A percentile compares a stretch with the other conserved stretches of the same genome.
Evolutionary conservation across 2,888 invertebrate genomes (phyloP).

Genomic region (Linnaemya tessellans): DNA sequence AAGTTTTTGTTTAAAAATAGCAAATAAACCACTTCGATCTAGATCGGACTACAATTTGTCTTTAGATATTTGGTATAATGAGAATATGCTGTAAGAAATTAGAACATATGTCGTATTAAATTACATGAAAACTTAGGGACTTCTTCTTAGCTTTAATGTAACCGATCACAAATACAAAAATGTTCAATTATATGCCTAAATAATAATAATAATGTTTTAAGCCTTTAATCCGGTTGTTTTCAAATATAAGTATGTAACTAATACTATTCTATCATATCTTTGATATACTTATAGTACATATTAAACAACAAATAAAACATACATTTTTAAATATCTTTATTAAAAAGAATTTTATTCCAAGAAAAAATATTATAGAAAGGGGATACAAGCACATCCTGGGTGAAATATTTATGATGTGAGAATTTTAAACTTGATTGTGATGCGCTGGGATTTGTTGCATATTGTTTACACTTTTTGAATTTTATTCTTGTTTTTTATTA

Average conservation of each 20-base stretch:
- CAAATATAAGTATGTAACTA: background rate
- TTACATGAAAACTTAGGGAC: too few relatives aligned
- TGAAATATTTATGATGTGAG: conserved; percentile 9
- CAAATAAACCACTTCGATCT: too few relatives aligned
- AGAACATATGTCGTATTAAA: too few relatives aligned
- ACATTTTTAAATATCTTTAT: conserved; percentile 15
- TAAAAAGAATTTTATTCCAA: conserved; percentile 5
- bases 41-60: too few relatives aligned
- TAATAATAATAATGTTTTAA: too few relatives aligned
- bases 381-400: background rate
- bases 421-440: conserved; percentile 59
- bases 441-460: conserved; percentile 72
- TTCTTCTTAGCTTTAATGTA: too few relatives aligned
- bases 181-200: too few relatives aligned
- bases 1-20: too few relatives aligned
- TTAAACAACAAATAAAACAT: background rate
- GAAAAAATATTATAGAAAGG: background rate
- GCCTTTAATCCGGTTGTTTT: background rate
- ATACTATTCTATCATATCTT: background rate
- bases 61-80: too few relatives aligned
- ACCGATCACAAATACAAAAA: too few relatives aligned
- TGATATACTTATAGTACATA: too few relatives aligned
- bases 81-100: too few relatives aligned
- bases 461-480: conserved; percentile 72
- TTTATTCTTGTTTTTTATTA: conserved; percentile 34